These are phyloP conservation scores for Alligator sinensis DNA, from an alignment of 2,113 vertebrate species.

Conservation along the genomic window DNA sequence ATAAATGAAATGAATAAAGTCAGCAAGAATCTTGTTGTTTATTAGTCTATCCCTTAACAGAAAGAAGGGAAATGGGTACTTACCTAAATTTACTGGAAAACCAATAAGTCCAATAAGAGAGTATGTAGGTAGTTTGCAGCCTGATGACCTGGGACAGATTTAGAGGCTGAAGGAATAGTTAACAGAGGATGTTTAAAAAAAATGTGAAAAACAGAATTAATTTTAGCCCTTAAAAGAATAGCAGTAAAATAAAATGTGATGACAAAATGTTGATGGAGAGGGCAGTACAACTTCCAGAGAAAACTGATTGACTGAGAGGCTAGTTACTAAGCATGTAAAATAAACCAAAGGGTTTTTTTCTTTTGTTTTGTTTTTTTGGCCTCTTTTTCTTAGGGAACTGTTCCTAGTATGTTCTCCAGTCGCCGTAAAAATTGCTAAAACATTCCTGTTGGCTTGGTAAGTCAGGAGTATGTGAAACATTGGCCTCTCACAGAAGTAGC, in stretches of 20 bases:
- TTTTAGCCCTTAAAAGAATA: background rate
- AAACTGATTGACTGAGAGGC: background rate
- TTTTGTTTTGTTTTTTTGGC: background rate
- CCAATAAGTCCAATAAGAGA: background rate
- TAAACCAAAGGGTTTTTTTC: background rate
- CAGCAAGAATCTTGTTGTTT: background rate
- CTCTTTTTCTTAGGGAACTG: background rate
- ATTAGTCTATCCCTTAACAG: background rate
- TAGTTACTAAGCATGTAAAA: background rate
- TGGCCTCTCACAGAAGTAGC: background rate
- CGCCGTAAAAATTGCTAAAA: background rate
- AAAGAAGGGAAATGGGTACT: background rate
- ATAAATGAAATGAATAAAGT: background rate
- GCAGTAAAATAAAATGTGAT: background rate
- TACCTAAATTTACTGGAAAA: background rate
- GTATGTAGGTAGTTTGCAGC: background rate
- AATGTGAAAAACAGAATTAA: rapidly evolving
- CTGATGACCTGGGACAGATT: background rate
- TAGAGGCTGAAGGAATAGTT: background rate
- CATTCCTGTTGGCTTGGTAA: background rate
- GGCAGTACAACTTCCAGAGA: background rate
- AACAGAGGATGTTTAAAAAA: background rate
- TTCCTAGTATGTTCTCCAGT: background rate
- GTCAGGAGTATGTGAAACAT: background rate
- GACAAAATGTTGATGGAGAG: background rate